Percentiles rank a stretch among this genome's conserved stretches.
These are phyloP conservation scores for Anadara kagoshimensis DNA, from an alignment of 1,140 invertebrate genomes.

Conservation along the genomic window DNA sequence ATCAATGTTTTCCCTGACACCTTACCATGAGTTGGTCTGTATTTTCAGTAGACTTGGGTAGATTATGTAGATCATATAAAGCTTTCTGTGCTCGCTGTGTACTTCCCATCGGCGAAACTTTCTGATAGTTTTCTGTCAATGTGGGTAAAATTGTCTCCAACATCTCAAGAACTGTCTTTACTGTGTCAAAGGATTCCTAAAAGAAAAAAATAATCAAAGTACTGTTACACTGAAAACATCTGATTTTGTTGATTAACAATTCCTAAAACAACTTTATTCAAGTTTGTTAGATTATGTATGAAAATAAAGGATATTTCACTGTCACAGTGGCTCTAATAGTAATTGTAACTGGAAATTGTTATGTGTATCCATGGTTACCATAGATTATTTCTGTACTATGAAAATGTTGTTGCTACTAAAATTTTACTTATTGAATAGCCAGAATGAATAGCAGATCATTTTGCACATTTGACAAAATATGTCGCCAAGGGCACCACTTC, in stretches of 20 bases:
- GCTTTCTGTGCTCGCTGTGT: slow-evolving; percentile 86
- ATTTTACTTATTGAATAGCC: too few relatives aligned
- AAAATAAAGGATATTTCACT: too few relatives aligned
- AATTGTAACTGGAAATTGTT: too few relatives aligned
- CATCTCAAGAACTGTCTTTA: slow-evolving; percentile 79
- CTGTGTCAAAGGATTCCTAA: slow-evolving; percentile 63
- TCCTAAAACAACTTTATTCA: too few relatives aligned
- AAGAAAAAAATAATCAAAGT: slow-evolving; percentile 21
- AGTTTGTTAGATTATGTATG: too few relatives aligned
- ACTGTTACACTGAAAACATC: background rate
- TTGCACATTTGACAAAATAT: too few relatives aligned
- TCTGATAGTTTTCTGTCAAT: slow-evolving; percentile 84
- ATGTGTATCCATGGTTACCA: too few relatives aligned
- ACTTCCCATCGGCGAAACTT: slow-evolving; percentile 85
- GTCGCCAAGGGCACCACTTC: too few relatives aligned
- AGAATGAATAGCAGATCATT: too few relatives aligned
- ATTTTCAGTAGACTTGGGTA: slow-evolving; percentile 78
- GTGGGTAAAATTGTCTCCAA: slow-evolving; percentile 81
- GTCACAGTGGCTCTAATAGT: too few relatives aligned
- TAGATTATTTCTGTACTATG: too few relatives aligned
- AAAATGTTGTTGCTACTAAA: too few relatives aligned
- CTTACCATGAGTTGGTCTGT: slow-evolving; percentile 91
- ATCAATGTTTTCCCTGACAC: slow-evolving; percentile 19
- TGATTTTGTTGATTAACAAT: background rate
- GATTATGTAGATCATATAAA: slow-evolving; percentile 83